Base-by-base conservation (phyloP, 2,888 invertebrate species). In the Thymelicus lineola region DNA sequence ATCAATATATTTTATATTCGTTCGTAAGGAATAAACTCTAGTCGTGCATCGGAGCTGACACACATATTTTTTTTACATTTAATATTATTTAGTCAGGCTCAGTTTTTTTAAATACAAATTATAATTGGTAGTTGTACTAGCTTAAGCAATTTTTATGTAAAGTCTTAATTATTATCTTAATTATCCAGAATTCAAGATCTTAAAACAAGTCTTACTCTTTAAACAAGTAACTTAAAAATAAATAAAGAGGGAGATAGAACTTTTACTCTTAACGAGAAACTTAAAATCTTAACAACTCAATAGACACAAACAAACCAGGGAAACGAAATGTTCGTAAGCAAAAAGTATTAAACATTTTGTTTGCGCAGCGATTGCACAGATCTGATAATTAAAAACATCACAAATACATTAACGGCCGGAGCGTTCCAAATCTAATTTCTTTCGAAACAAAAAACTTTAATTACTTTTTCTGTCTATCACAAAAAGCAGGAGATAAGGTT, bases 401-500 rank as follows among this genome's bases (percentile, higher is more conserved):
- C 86, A 86, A 89, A 87, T 82, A 86, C 88, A 91, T 90, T 90
- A 88, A 86, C 85, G 77, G 76, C 80, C 82, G 74, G 78, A 78
- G 79, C 80, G 76, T 82, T 83, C 79, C 83, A 82, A 89, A 88
- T 88, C 87, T 86, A 87, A 90, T 88, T 88, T 87, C 84, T 86
- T 86, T 85, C 80, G 78, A 86, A 86, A 88, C 83, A 86, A 86
- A 89, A 89, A 84, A 88, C 71, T 86, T 91, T 92, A 93, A 93
- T 93, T 92, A 92, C 91, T 86, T 92, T 90, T 89, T 89, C 86
- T 86, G 83, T 80, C 80, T 82, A 85, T 88, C 88, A 87, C 85
- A 85, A 84, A 83, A 83, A 83, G 84, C 82, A 82, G 83, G 83
- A 90, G 91, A 92, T 91, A 92, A 90, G 86, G 74, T 74, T 71